Conservation (phyloP, 1,140 invertebrate genomes). For the Whitmania pigra region DNA sequence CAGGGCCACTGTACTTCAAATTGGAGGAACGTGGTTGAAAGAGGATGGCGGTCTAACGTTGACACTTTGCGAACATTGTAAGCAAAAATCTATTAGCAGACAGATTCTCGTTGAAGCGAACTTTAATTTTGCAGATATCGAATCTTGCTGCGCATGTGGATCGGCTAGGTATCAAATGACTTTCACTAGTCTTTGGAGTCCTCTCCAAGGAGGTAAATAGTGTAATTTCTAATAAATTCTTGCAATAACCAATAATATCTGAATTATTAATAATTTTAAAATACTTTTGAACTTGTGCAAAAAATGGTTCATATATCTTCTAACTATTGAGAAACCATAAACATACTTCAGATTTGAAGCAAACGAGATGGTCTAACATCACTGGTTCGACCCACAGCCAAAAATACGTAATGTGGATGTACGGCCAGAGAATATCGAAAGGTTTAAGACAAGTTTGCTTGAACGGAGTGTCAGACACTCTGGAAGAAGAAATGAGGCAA, state of each 20-base stretch:
- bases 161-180: conserved; percentile 45
- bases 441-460: conserved; percentile 86
- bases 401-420: conserved; percentile 82
- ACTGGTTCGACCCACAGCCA: conserved; percentile 84
- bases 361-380: conserved; percentile 94
- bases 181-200: conserved; percentile 95
- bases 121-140: neutral
- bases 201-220: conserved; percentile 52
- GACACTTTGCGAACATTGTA: conserved; percentile 66
- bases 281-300: too few species aligned
- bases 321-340: too few species aligned
- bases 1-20: conserved; percentile 77
- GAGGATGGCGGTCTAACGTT: conserved; percentile 70
- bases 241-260: too few species aligned
- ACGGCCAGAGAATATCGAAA: conserved; percentile 72
- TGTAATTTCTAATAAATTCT: too few species aligned
- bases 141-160: conserved; percentile 41
- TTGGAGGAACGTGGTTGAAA: conserved; percentile 67
- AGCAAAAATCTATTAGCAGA: neutral
- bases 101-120: too few species aligned
- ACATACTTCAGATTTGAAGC: conserved; percentile 53
- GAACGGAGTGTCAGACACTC: conserved; percentile 72
- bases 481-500: conserved; percentile 77
- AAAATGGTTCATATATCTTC: too few species aligned
- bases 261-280: too few species aligned